Evolutionary conservation across 2,113 vertebrate species (phyloP).

Genomic region (Sinocyclocheilus anophthalmus): DNA sequence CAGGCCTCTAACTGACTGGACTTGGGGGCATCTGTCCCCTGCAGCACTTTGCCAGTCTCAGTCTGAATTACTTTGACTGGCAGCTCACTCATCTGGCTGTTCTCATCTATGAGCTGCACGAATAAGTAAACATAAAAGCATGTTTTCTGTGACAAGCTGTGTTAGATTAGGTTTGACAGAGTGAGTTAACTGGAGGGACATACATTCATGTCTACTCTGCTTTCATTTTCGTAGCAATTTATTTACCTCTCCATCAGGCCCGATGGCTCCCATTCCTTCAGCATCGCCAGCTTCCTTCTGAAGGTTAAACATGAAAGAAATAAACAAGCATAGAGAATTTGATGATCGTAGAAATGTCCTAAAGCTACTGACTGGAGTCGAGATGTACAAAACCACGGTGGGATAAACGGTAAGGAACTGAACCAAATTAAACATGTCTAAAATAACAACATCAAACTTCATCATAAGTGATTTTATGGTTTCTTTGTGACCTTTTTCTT

Average conservation of each 20-base stretch:
- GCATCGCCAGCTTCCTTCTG: constrained; percentile 90
- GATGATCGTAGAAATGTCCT: not conserved
- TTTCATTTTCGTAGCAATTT: not conserved
- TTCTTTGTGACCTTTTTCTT: constrained; percentile 82
- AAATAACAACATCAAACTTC: not conserved
- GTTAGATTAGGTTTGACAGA: constrained; percentile 31
- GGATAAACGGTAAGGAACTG: not conserved
- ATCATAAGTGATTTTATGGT: not conserved
- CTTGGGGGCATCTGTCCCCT: constrained; percentile 95
- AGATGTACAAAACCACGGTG: not conserved
- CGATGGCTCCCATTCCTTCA: constrained; percentile 87
- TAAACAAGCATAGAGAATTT: not conserved
- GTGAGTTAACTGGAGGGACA: not conserved
- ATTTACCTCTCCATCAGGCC: constrained; percentile 95
- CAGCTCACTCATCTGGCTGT: constrained; percentile 98
- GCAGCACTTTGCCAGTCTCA: constrained; percentile 93
- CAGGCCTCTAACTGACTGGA: constrained; percentile 97
- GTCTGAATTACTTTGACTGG: constrained; percentile 98
- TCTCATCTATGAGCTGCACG: constrained; percentile 91
- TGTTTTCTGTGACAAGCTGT: constrained; percentile 10
- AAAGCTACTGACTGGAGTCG: not conserved
- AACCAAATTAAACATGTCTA: not conserved
- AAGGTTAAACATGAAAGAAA: constrained; percentile 52
- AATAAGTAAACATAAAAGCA: constrained; percentile 26
- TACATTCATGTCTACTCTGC: not conserved